A percentile compares a stretch with the other conserved stretches of the same genome.
These are phyloP conservation scores for Galerucella calmariensis DNA, from an alignment of 2,888 invertebrate genomes.

Conservation along the genomic window DNA sequence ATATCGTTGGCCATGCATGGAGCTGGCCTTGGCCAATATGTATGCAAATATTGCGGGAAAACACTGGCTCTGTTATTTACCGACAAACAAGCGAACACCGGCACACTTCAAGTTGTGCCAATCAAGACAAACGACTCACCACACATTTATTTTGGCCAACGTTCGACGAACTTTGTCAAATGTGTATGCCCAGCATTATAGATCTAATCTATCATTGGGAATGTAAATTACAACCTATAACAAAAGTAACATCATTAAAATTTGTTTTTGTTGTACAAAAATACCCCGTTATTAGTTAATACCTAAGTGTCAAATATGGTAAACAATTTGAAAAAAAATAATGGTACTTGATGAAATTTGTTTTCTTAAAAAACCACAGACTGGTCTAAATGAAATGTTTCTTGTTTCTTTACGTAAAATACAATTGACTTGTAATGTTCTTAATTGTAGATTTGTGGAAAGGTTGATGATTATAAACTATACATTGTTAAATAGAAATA, in stretches of 20 bases:
- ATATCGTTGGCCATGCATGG: no score
- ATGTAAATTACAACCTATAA: no score
- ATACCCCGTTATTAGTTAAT: background rate
- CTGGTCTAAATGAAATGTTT: constrained; percentile 50
- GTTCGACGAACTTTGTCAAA: no score
- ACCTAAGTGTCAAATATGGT: background rate
- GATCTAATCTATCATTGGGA: background rate
- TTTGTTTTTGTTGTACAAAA: background rate
- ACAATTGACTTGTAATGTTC: constrained; percentile 65
- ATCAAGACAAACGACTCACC: no score
- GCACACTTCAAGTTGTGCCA: no score
- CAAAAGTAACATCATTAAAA: no score
- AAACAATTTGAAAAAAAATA: background rate
- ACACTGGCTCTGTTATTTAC: no score
- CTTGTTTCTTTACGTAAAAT: constrained; percentile 64
- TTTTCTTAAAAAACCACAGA: background rate
- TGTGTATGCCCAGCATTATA: no score
- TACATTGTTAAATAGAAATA: constrained; percentile 69
- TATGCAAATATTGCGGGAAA: no score
- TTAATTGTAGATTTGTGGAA: constrained; percentile 68
- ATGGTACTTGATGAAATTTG: background rate
- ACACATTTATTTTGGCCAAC: no score
- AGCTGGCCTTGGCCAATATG: no score
- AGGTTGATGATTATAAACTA: constrained; percentile 68
- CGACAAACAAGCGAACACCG: no score